Base-by-base conservation (phyloP, 2,888 invertebrate species). In the Pristionchus exspectatus region DNA sequence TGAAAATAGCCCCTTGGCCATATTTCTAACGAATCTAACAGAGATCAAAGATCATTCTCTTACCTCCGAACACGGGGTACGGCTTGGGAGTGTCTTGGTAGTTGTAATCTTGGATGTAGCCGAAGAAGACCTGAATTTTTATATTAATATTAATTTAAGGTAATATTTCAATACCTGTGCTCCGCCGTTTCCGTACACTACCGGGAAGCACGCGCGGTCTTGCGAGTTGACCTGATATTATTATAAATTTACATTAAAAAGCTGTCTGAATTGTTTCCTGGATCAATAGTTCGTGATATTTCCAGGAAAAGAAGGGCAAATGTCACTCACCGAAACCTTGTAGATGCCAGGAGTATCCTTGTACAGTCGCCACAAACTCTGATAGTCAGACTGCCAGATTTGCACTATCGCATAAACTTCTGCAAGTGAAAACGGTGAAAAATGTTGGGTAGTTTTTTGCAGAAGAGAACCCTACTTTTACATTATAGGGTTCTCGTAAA, bases 21-120 rank as follows among this genome's bases (percentile, higher is more conserved):
- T 33, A 33, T 33, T 44, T 24, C 30, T 38, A 38, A 72, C 5
- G 30, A 21, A 5, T 21, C 14, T 81, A 24, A 14, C 81, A 14
- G 27, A 10, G 38, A 44, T 44, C 16, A 14, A 81, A 33, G 44
- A 50, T 50, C 44, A 30, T 12, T 69, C 24, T 14, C 69, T 59
- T 9, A 87, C 87, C 69, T 87, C 87, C 87, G 24, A 30, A 87
- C 27, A 87, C 69, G 30, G 87, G 33, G 12, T 69, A 87, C 27
- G 87, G 66, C 44, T 63, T 87, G 27, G 87, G 87, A n/a, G 69
- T 87, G 27, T 87, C 87, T 16, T 44, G 24, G n/a, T 44, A 27
- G 69, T 87, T 69, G 87, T 66, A 44, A 50, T 69, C 87, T 44
- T 87, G 87, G 5, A 87, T 27, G 87, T 66, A 87, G 21, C 87